Evolutionary conservation across 2,888 invertebrate species (phyloP), one percentile per base, ranked within the genome.

Genomic region (Ochlodes sylvanus): DNA sequence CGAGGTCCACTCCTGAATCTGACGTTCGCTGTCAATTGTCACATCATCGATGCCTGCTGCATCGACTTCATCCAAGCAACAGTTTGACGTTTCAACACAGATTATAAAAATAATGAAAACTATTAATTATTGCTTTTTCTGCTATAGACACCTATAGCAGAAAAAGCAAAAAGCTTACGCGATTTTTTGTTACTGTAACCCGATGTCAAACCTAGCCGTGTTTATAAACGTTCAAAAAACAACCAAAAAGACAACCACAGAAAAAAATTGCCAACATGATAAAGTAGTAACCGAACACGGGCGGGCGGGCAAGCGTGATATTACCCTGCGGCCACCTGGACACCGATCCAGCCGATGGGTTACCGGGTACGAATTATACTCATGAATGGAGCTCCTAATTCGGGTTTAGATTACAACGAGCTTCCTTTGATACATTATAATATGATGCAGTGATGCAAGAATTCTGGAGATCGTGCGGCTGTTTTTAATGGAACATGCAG

Each of bases 381-480:
- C 57, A 9, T 50, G 57, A 57, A 65, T 65, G 64, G 64, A 65
- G 44, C 19, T n/a, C 55, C 38, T 50, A 64, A 63, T 55, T 63
- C 55, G 7, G 64, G 65, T 65, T 65, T 65, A 65, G 21, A 65
- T 65, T 65, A 38, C 65, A 52, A 41, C 56, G 50, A 52, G 41
- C 58, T 65, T 15, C 64, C 19, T 41, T 52, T 65, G 65, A 65
- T 65, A 65, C 58, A 58, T 41, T 50, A 65, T n/a, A n/a, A n/a
- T 65, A 57, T 38, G 56, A 15, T 57, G 64, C 58, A 65, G 17
- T 57, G 57, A 21, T 7, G 65, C 58, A 52, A 17, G 9, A 63
- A 63, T 41, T 52, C 21, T 52, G 52, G 14, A 52, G 21, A 52
- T 52, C 21, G 52, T 47, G 15, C 42, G 7, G 42, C n/a, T n/a